Evolutionary conservation across 2,888 invertebrate species (phyloP).

Genomic region (Laothoe populi): DNA sequence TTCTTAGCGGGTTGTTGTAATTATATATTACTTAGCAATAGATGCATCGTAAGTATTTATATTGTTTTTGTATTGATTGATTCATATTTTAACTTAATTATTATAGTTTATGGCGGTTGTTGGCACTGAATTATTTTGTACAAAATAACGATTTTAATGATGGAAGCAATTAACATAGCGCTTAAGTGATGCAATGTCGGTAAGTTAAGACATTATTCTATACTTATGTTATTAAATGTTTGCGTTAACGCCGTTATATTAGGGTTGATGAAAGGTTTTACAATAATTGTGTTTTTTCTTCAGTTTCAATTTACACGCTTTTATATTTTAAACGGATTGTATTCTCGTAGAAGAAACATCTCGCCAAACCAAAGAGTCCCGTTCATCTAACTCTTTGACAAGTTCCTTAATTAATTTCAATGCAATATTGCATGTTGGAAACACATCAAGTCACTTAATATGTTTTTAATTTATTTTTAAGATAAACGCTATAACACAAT

Average conservation of each 20-base stretch:
- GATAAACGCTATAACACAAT: slow-evolving; percentile 75
- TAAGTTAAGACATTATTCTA: slow-evolving; percentile 41
- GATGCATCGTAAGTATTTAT: slow-evolving; percentile 65
- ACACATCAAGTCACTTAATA: slow-evolving; percentile 58
- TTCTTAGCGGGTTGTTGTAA: slow-evolving; percentile 57
- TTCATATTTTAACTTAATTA: slow-evolving; percentile 75
- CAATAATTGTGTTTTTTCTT: slow-evolving; percentile 42
- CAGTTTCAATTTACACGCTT: slow-evolving; percentile 41
- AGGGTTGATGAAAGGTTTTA: slow-evolving; percentile 46
- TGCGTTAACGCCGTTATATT: slow-evolving; percentile 43
- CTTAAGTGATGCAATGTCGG: slow-evolving; percentile 55
- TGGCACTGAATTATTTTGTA: slow-evolving; percentile 82
- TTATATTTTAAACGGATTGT: slow-evolving; percentile 51
- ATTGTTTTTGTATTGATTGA: slow-evolving; percentile 71
- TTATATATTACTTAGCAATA: slow-evolving; percentile 58
- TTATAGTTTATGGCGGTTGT: slow-evolving; percentile 80
- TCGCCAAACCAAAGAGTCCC: slow-evolving; percentile 79
- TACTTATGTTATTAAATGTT: slow-evolving; percentile 36
- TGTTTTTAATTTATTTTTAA: slow-evolving; percentile 81
- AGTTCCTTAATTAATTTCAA: slow-evolving; percentile 61
- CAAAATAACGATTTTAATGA: slow-evolving; percentile 80
- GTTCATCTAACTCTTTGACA: slow-evolving; percentile 75
- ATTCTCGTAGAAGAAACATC: slow-evolving; percentile 53
- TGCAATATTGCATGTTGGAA: slow-evolving; percentile 64
- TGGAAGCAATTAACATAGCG: slow-evolving; percentile 70